phyloP scores from a whole-genome alignment of 2,113 vertebrate genomes.

The Rana temporaria region DNA sequence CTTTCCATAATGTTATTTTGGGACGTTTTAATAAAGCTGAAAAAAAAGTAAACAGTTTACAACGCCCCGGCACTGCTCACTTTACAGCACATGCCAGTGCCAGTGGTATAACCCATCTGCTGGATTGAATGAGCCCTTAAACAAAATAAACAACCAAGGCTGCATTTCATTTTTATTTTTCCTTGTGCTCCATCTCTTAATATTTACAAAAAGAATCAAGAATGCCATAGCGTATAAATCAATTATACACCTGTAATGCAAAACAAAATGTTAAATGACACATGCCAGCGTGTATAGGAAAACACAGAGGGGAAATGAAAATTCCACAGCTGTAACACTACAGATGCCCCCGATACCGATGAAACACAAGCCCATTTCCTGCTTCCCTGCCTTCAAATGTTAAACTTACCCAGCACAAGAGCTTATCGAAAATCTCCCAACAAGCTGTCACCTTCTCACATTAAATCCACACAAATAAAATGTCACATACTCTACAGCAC shows the following conservation, averaged over 20 bases:
- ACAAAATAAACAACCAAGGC: no score
- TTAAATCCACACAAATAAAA: slow-evolving; percentile 50
- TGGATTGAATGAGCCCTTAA: no score
- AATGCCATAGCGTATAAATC: neutral
- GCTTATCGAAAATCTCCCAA: slow-evolving; percentile 61
- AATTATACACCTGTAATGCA: neutral
- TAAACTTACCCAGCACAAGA: slow-evolving; percentile 39
- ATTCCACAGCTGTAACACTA: slow-evolving; percentile 45
- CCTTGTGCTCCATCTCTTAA: neutral
- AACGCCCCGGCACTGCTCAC: no score
- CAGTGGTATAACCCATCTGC: no score
- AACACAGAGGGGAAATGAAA: slow-evolving; percentile 51
- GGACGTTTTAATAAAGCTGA: no score
- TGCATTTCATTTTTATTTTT: no score
- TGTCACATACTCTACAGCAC: slow-evolving; percentile 27
- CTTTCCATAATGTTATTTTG: no score
- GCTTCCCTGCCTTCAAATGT: slow-evolving; percentile 42
- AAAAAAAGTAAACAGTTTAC: no score
- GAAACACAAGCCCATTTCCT: slow-evolving; percentile 53
- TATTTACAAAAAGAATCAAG: slow-evolving; percentile 13
- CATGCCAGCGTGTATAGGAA: slow-evolving; percentile 32
- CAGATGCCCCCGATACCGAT: slow-evolving; percentile 52
- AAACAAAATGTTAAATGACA: slow-evolving; percentile 16
- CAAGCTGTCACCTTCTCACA: slow-evolving; percentile 61
- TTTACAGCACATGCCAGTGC: no score